phyloP scores from a whole-genome alignment of 2,888 invertebrate species.

The Melangyna quadrimaculata region DNA sequence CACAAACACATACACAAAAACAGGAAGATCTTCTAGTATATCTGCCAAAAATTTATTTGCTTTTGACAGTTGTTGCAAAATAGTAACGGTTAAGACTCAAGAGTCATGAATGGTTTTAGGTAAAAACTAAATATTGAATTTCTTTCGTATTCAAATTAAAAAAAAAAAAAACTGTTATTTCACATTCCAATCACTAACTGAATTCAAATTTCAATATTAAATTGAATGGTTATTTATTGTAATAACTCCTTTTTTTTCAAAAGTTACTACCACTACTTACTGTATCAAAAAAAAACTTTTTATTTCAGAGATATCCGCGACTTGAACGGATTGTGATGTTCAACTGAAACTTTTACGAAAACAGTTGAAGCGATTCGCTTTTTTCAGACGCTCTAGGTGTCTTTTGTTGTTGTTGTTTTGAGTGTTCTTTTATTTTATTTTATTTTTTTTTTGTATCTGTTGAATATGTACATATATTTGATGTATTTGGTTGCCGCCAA shows the following conservation, averaged over 20 bases:
- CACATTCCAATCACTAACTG: slow-evolving; percentile 44
- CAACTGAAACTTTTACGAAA: slow-evolving; percentile 81
- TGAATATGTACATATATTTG: slow-evolving; percentile 57
- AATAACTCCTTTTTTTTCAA: slow-evolving; percentile 57
- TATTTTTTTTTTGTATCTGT: slow-evolving; percentile 66
- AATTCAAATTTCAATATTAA: slow-evolving; percentile 22
- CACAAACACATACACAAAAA: background rate
- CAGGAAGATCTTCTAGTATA: background rate
- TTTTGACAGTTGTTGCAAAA: slow-evolving; percentile 35
- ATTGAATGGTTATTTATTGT: slow-evolving; percentile 27
- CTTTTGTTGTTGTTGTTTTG: slow-evolving; percentile 29
- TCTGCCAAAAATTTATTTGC: slow-evolving; percentile 24
- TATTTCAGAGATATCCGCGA: slow-evolving; percentile 82
- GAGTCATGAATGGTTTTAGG: slow-evolving; percentile 12
- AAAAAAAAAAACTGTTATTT: background rate
- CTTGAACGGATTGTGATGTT: slow-evolving; percentile 82
- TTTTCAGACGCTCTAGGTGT: slow-evolving; percentile 75
- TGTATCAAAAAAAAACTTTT: slow-evolving; percentile 78
- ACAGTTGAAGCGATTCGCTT: slow-evolving; percentile 78
- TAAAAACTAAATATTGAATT: background rate
- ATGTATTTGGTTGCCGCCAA: slow-evolving; percentile 72
- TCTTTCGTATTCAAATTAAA: background rate
- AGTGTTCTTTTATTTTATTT: slow-evolving; percentile 41
- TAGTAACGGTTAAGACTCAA: slow-evolving; percentile 8
- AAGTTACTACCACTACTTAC: slow-evolving; percentile 78